These are phyloP conservation scores for Phylloscopus trochiloides DNA, from an alignment of 2,113 vertebrate genomes.

Conservation along the genomic window DNA sequence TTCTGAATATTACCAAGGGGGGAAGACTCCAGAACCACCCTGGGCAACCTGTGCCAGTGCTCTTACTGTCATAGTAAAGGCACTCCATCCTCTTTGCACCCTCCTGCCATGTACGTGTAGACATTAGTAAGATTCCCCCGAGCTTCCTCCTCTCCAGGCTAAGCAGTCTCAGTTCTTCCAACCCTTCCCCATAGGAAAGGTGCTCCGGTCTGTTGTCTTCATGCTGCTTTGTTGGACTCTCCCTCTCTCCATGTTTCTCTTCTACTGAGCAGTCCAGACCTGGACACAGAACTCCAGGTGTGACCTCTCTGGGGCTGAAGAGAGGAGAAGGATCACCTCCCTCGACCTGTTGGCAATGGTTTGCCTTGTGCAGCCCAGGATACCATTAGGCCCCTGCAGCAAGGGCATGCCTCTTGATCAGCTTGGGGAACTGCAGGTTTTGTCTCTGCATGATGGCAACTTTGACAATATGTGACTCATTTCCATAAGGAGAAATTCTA, in stretches of 20 bases:
- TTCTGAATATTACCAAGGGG: neutral
- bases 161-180: neutral
- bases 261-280: neutral
- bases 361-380: neutral
- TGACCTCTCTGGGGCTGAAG: neutral
- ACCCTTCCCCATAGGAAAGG: neutral
- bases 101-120: neutral
- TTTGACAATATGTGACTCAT: neutral
- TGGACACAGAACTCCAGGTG: neutral
- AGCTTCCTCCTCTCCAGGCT: neutral
- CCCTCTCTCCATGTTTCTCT: neutral
- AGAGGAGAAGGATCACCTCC: neutral
- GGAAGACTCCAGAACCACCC: neutral
- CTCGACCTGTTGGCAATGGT: rapidly evolving
- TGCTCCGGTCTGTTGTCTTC: neutral
- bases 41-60: neutral
- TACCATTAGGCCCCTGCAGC: neutral
- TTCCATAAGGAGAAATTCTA: neutral
- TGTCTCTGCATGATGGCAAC: neutral
- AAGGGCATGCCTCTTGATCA: neutral
- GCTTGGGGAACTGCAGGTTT: neutral
- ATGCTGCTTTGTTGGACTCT: neutral
- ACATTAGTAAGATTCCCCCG: too few relatives aligned
- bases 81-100: neutral
- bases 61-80: neutral